These are phyloP conservation scores for Lagopus leucura DNA, from an alignment of 2,113 vertebrate genomes.

Conservation along the genomic window DNA sequence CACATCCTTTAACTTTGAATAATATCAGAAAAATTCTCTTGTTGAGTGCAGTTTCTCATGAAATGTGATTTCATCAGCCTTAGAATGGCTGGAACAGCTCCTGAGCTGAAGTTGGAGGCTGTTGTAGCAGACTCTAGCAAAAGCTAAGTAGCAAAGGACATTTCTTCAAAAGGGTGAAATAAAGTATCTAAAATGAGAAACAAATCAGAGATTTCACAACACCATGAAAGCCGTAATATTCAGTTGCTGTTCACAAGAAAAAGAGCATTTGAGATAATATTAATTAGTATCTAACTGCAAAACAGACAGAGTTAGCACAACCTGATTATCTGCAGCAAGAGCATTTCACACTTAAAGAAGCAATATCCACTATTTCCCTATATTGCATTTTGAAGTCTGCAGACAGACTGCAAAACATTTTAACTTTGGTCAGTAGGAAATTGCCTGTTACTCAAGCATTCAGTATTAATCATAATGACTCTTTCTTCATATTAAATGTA, in stretches of 20 bases:
- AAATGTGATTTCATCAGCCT: not conserved
- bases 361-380: not conserved
- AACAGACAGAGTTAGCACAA: not conserved
- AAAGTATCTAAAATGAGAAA: not conserved
- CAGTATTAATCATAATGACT: not conserved
- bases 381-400: not conserved
- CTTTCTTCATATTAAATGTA: not conserved
- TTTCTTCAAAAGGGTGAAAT: not conserved
- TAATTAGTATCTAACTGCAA: not conserved
- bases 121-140: not conserved
- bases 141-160: not conserved
- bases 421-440: not conserved
- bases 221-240: not conserved
- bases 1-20: not conserved
- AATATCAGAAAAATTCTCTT: not conserved
- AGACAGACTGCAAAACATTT: not conserved
- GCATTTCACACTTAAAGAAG: not conserved
- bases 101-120: not conserved
- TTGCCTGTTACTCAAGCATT: not conserved
- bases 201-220: fast-evolving
- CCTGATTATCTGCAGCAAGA: not conserved
- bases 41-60: not conserved
- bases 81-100: not conserved
- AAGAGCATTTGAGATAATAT: not conserved
- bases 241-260: not conserved